Evolutionary conservation across 2,888 invertebrate species (phyloP).

Genomic region (Lepidochitona cinerea): DNA sequence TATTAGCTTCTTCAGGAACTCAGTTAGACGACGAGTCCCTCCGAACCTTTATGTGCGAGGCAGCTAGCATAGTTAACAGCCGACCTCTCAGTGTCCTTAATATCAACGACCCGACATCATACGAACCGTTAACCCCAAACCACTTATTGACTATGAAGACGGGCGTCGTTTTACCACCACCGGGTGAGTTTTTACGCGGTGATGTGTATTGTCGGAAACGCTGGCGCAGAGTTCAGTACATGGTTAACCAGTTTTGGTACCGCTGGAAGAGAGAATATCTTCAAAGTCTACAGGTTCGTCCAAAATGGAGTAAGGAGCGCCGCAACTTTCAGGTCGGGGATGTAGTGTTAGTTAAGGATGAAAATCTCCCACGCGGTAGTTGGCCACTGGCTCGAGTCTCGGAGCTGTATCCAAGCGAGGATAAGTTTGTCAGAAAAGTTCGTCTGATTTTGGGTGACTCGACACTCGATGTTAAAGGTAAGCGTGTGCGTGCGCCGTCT

Average conservation of each 20-base stretch:
- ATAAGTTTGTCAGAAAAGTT: no score
- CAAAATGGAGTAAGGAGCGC: no score
- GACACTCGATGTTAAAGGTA: no score
- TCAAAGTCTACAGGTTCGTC: not conserved
- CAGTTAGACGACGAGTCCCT: conserved; percentile 28
- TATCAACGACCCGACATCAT: conserved; percentile 13
- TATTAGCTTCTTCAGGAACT: conserved; percentile 14
- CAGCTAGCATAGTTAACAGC: conserved; percentile 29
- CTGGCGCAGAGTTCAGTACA: no score
- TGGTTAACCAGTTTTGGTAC: no score
- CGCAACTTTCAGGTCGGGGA: conserved; percentile 2
- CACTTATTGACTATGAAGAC: conserved; percentile 28
- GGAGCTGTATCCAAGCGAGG: no score
- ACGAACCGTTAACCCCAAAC: conserved; percentile 6
- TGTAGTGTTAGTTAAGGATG: conserved; percentile 20
- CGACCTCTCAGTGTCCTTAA: conserved; percentile 27
- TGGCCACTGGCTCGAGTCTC: conserved; percentile 12
- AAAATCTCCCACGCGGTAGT: conserved; percentile 9
- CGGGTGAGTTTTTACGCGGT: conserved; percentile 24
- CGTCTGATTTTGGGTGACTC: no score
- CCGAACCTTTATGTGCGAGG: conserved; percentile 33
- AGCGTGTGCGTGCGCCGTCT: no score
- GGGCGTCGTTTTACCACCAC: conserved; percentile 25
- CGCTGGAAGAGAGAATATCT: conserved; percentile 23
- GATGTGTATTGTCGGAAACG: no score